Conservation (phyloP, 2,113 vertebrate species). For the Aramus guarauna region DNA sequence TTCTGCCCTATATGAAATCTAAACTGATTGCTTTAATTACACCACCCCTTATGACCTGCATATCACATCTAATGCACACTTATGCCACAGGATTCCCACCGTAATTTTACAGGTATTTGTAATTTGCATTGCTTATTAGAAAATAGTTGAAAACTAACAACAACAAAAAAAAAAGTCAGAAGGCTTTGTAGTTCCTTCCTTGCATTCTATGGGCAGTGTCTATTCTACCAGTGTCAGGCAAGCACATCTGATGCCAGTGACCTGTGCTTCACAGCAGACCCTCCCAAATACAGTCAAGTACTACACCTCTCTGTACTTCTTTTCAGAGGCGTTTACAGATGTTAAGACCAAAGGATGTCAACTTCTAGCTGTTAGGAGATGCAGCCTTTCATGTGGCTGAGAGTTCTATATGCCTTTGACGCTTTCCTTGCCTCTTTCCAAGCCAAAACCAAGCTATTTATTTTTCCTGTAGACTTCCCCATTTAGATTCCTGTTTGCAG, state of each 20-base stretch:
- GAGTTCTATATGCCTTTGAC: neutral
- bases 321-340: neutral
- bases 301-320: neutral
- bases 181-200: neutral
- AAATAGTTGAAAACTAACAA: no score
- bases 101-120: neutral
- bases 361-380: neutral
- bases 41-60: rapidly evolving
- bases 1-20: neutral
- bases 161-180: no score
- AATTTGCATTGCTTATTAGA: neutral
- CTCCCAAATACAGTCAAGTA: neutral
- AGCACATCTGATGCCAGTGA: neutral
- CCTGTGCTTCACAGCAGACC: neutral
- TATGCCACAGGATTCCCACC: neutral
- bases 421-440: neutral
- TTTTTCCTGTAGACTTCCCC: neutral
- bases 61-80: neutral
- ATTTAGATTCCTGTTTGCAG: neutral
- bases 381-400: neutral
- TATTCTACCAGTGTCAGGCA: neutral
- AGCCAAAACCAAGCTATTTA: neutral
- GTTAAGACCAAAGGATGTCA: neutral
- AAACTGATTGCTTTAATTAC: neutral
- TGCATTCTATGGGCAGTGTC: neutral